Conservation (phyloP, 2,113 vertebrate species). For the Triplophysa siluroides region DNA sequence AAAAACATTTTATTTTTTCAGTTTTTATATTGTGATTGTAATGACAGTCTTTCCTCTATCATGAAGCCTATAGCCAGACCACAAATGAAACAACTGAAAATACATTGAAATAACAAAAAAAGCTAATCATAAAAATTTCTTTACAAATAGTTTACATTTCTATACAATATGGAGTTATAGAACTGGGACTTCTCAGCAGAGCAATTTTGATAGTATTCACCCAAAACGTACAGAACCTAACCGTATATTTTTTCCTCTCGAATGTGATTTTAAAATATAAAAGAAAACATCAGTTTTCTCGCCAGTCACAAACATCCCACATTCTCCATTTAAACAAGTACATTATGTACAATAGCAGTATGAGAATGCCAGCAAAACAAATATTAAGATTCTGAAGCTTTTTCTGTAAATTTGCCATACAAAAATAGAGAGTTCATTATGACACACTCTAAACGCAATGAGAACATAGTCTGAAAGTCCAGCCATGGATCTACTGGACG, state of each 20-base stretch:
- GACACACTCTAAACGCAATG: constrained; percentile 31
- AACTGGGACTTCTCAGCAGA: constrained; percentile 34
- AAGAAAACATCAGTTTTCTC: constrained; percentile 14
- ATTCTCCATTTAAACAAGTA: constrained; percentile 38
- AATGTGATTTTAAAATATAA: constrained; percentile 20
- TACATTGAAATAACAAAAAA: constrained; percentile 76
- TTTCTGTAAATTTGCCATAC: constrained; percentile 61
- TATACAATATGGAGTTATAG: constrained; percentile 67
- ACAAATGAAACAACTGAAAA: constrained; percentile 68
- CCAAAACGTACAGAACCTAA: constrained; percentile 31
- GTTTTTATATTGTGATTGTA: constrained; percentile 60
- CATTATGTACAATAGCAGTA: constrained; percentile 58
- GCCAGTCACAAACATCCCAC: constrained; percentile 4
- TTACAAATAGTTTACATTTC: constrained; percentile 81
- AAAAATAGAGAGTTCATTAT: constrained; percentile 72
- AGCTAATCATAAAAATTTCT: constrained; percentile 80
- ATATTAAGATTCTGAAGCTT: constrained; percentile 59
- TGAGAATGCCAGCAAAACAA: constrained; percentile 60
- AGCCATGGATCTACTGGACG: too few species aligned
- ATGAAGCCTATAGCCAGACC: constrained; percentile 65
- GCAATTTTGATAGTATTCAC: constrained; percentile 23
- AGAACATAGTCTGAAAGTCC: background rate
- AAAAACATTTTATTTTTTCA: background rate
- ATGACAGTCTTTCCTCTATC: constrained; percentile 53
- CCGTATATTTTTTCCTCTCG: background rate